Evolutionary conservation across 2,113 vertebrate species (phyloP).

Genomic region (Leucopternis melanops): DNA sequence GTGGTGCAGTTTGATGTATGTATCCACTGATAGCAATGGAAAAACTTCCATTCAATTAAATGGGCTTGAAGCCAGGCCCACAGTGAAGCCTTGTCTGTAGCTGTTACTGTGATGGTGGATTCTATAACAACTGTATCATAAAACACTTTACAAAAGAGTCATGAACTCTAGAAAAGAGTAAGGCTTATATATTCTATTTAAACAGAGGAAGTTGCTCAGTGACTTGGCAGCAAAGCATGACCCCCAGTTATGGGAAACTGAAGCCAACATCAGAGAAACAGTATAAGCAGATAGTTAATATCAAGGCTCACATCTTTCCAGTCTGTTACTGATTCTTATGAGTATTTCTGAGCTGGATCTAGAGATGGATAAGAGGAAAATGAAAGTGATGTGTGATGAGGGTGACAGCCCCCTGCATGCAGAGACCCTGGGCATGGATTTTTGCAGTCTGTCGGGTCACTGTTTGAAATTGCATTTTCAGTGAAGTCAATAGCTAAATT

Average conservation of each 20-base stretch:
- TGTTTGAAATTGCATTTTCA: neutral
- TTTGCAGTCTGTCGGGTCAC: neutral
- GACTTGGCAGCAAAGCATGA: constrained; percentile 43
- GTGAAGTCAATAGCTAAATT: constrained; percentile 12
- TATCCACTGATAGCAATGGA: neutral
- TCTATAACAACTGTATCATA: constrained; percentile 58
- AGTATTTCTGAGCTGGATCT: neutral
- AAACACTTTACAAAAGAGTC: constrained; percentile 59
- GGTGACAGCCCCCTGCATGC: neutral
- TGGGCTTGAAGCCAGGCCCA: constrained; percentile 23
- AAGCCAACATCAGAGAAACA: constrained; percentile 43
- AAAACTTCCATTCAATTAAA: neutral
- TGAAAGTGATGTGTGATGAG: neutral
- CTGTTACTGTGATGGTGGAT: constrained; percentile 13
- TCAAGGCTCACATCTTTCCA: constrained; percentile 38
- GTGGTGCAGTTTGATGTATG: neutral
- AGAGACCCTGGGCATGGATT: neutral
- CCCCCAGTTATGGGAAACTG: constrained; percentile 5
- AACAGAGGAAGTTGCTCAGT: constrained; percentile 56
- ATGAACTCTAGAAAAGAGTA: constrained; percentile 29
- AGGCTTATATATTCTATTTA: constrained; percentile 46
- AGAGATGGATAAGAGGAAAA: neutral
- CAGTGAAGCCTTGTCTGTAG: constrained; percentile 34
- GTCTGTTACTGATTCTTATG: neutral
- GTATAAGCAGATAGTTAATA: constrained; percentile 33